A percentile compares a stretch with the other conserved stretches of the same genome.
These are phyloP conservation scores for Ascaphus truei DNA, from an alignment of 2,113 vertebrate species.

Conservation along the genomic window DNA sequence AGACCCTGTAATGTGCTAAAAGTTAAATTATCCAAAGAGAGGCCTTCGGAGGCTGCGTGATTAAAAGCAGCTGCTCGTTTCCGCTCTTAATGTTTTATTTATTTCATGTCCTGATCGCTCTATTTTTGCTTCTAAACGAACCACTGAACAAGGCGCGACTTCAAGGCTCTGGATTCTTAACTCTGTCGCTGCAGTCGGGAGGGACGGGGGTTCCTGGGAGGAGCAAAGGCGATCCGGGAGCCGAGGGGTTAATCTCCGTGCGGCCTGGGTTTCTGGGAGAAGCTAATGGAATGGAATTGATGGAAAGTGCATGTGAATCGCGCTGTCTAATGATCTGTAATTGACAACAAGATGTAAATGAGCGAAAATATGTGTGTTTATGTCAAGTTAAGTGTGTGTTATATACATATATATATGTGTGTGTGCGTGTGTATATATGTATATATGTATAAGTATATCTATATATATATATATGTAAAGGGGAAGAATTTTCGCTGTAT, in stretches of 20 bases:
- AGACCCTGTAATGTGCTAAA: constrained; percentile 14
- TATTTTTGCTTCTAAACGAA: constrained; percentile 15
- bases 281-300: constrained; percentile 29
- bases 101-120: background rate
- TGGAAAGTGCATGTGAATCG: constrained; percentile 26
- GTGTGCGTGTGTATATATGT: too few species aligned
- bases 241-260: background rate
- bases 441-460: too few species aligned
- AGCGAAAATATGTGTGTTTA: background rate
- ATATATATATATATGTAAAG: too few species aligned
- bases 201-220: background rate
- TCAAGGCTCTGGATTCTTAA: background rate
- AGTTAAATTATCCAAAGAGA: constrained; percentile 15
- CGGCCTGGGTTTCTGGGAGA: background rate
- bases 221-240: background rate
- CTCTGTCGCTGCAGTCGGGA: background rate
- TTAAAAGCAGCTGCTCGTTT: constrained; percentile 8
- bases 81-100: constrained; percentile 19
- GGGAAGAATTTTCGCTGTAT: too few species aligned
- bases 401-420: background rate
- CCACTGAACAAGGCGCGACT: background rate
- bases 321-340: constrained; percentile 32
- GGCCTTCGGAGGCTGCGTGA: background rate
- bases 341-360: constrained; percentile 28
- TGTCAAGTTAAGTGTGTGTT: background rate